phyloP scores from a whole-genome alignment of 2,113 vertebrate species.

The Phalacrocorax carbo region DNA sequence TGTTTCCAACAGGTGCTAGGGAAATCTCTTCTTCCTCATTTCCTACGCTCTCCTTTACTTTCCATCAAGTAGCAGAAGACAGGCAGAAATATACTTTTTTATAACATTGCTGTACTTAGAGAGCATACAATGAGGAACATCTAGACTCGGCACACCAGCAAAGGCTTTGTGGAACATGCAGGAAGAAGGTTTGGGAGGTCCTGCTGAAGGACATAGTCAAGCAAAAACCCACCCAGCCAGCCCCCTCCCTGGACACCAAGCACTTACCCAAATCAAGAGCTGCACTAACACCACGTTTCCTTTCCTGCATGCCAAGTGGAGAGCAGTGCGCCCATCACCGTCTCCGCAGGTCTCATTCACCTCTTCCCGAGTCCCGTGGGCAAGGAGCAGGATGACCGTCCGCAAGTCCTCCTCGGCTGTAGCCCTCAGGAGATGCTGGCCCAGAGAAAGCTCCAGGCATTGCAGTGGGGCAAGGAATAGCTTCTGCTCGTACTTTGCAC shows the following conservation, averaged over 20 bases:
- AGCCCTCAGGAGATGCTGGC: conserved; percentile 89
- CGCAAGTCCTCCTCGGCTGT: conserved; percentile 90
- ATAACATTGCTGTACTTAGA: background rate
- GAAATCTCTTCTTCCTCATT: background rate
- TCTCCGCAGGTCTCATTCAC: conserved; percentile 96
- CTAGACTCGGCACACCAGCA: background rate
- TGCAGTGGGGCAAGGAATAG: conserved; percentile 87
- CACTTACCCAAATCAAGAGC: conserved; percentile 93
- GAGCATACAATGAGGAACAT: accelerated
- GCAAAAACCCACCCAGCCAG: background rate
- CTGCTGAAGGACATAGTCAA: background rate
- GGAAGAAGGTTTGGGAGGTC: too few relatives aligned
- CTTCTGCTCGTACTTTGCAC: conserved; percentile 95
- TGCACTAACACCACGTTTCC: conserved; percentile 90
- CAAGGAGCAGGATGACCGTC: conserved; percentile 88
- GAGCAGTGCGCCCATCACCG: conserved; percentile 87
- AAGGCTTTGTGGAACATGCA: background rate
- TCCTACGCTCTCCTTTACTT: accelerated
- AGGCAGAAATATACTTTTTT: background rate
- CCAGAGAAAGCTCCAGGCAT: conserved; percentile 84
- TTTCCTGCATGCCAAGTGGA: conserved; percentile 91
- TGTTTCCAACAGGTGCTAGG: background rate
- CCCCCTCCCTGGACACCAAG: background rate
- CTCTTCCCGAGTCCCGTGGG: conserved; percentile 88
- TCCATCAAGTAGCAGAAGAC: background rate